Percentiles rank a stretch among this genome's conserved stretches.
These are phyloP conservation scores for Tanytarsus gracilentus DNA, from an alignment of 2,888 invertebrate genomes.

Conservation along the genomic window DNA sequence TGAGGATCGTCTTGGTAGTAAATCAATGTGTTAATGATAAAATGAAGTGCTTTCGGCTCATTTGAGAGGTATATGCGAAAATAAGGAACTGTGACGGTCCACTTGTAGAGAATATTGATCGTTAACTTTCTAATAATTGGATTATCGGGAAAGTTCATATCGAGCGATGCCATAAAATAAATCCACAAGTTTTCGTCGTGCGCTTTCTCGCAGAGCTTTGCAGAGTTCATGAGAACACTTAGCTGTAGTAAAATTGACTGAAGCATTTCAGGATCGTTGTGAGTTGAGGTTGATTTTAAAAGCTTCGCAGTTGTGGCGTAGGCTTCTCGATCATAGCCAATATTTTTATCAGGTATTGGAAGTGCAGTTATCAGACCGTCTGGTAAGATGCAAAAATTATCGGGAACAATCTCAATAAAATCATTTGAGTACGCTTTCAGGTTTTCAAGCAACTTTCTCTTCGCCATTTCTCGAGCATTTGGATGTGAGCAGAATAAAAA, in stretches of 20 bases:
- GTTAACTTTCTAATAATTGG: not conserved
- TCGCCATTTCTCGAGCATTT: not conserved
- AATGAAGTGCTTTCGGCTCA: not conserved
- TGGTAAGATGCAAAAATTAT: not conserved
- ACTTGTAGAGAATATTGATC: constrained; percentile 18
- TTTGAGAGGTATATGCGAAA: constrained; percentile 12
- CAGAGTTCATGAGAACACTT: constrained; percentile 1
- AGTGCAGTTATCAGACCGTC: not conserved
- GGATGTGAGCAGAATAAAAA: not conserved
- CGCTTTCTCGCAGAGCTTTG: not conserved
- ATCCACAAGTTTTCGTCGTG: constrained; percentile 19
- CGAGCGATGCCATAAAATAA: not conserved
- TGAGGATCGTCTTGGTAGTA: not conserved
- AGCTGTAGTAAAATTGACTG: not conserved
- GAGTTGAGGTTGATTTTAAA: not conserved
- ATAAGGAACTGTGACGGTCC: not conserved
- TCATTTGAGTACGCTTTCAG: not conserved
- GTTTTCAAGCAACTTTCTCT: constrained; percentile 6
- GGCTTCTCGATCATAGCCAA: not conserved
- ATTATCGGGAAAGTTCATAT: not conserved
- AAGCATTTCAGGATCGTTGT: not conserved
- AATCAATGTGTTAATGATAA: constrained; percentile 5
- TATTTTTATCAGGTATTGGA: not conserved
- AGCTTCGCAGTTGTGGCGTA: not conserved
- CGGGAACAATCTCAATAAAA: constrained; percentile 5